Conservation (phyloP, 2,797 vertebrate genomes). For the Megaceryle alcyon region DNA sequence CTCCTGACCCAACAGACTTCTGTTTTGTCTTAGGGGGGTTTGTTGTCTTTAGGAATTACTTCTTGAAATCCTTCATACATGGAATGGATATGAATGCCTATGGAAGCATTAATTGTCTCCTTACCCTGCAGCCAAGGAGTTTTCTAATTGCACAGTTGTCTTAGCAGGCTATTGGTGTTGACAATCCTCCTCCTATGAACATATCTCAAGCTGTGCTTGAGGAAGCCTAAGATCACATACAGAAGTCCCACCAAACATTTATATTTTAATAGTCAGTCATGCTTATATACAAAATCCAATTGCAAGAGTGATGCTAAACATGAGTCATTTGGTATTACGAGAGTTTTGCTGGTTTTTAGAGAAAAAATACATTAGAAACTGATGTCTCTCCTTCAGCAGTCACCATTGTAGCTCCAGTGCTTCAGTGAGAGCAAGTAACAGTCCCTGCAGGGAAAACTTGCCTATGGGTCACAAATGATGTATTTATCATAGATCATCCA, state of each 20-base stretch:
- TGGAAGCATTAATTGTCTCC: not conserved
- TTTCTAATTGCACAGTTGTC: not conserved
- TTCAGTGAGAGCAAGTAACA: not conserved
- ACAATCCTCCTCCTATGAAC: rapidly evolving
- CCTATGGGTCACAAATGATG: not conserved
- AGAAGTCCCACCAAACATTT: not conserved
- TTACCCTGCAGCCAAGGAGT: not conserved
- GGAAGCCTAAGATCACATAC: not conserved
- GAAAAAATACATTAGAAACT: not conserved
- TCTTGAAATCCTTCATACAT: not conserved
- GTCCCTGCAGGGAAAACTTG: not conserved
- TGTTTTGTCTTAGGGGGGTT: too few relatives aligned
- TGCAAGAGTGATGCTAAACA: not conserved
- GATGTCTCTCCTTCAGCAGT: not conserved
- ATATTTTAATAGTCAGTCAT: not conserved
- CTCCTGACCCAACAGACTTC: too few relatives aligned
- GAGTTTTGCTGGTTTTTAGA: not conserved
- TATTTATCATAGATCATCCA: not conserved
- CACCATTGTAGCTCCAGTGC: not conserved
- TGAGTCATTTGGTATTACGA: not conserved
- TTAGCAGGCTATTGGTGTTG: not conserved
- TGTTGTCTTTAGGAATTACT: too few relatives aligned
- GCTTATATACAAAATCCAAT: not conserved
- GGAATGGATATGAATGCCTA: not conserved
- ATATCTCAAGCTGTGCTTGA: not conserved